phyloP scores from a whole-genome alignment of 2,888 invertebrate genomes.

The Zhuqinia jingwanae region DNA sequence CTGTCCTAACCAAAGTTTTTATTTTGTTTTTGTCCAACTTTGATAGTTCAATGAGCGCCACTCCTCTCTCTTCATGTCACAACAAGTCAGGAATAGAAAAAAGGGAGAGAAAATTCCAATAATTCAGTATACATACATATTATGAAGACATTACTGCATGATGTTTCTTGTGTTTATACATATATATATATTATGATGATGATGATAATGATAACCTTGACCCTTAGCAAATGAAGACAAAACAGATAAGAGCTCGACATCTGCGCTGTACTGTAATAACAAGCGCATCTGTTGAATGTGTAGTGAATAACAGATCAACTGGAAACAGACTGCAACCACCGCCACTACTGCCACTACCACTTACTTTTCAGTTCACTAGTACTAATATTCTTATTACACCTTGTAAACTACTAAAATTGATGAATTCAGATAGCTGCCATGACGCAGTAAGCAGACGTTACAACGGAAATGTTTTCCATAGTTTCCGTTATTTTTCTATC shows the following conservation, averaged over 20 bases:
- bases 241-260: conserved; percentile 3
- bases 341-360: too few species aligned
- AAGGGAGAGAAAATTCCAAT: not conserved
- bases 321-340: not conserved
- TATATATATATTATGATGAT: too few species aligned
- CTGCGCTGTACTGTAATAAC: not conserved
- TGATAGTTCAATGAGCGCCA: conserved; percentile 8
- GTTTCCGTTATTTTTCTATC: too few species aligned
- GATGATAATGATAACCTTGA: conserved; percentile 36
- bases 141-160: conserved; percentile 10
- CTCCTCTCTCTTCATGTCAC: not conserved
- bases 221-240: conserved; percentile 25
- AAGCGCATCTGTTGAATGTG: conserved; percentile 20
- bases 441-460: too few species aligned
- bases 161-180: not conserved
- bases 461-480: too few species aligned
- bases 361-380: not conserved
- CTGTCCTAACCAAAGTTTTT: not conserved
- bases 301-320: not conserved
- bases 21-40: not conserved
- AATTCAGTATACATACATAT: too few species aligned
- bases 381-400: too few species aligned
- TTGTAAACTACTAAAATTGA: too few species aligned
- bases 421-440: too few species aligned
- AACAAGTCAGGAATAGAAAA: not conserved